Conservation (phyloP, 2,113 vertebrate species). For the sheep (Ovis aries) region DNA sequence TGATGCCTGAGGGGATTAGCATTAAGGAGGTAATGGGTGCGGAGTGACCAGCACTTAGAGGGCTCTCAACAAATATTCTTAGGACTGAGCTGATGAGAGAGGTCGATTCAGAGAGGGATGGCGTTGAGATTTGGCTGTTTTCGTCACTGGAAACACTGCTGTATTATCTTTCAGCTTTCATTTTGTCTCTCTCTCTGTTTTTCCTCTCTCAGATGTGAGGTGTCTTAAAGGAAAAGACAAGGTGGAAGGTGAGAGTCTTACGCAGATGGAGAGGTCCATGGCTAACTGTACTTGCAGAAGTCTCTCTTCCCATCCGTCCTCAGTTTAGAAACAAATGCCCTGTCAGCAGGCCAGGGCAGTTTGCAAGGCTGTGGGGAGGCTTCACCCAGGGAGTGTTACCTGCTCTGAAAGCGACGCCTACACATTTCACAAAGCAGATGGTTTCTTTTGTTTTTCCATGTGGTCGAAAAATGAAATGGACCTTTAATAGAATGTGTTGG, state of each 20-base stretch:
- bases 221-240: neutral
- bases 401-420: neutral
- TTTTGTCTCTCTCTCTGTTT: neutral
- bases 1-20: neutral
- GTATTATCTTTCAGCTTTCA: neutral
- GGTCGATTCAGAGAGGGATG: neutral
- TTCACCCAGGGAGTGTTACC: neutral
- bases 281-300: neutral
- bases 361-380: neutral
- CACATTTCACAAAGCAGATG: neutral
- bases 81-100: neutral
- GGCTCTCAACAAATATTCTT: neutral
- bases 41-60: neutral
- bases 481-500: slow-evolving; percentile 15
- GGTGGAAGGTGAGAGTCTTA: neutral
- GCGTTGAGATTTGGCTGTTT: neutral
- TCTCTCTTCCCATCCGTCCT: neutral
- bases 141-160: neutral
- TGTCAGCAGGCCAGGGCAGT: neutral
- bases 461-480: slow-evolving; percentile 6
- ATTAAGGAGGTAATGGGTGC: neutral
- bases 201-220: neutral
- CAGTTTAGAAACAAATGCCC: neutral
- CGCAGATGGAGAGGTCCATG: neutral
- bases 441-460: neutral